phyloP scores from a whole-genome alignment of 2,888 invertebrate species.

The Lepidochrysops patricia region DNA sequence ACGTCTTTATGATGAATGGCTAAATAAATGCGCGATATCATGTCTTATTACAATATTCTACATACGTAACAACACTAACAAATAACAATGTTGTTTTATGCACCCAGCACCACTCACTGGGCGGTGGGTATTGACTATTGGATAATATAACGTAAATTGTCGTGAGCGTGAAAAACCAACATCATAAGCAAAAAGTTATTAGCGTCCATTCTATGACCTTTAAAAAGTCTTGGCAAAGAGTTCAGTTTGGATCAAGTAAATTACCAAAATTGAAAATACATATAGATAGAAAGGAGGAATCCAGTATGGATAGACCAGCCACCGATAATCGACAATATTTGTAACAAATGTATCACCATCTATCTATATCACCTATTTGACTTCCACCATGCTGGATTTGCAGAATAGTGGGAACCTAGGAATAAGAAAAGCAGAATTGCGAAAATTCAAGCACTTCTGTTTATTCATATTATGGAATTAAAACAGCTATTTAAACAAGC shows the following conservation, averaged over 20 bases:
- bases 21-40: neutral
- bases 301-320: too few relatives aligned
- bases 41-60: neutral
- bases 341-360: too few relatives aligned
- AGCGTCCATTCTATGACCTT: neutral
- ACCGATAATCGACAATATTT: too few relatives aligned
- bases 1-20: neutral
- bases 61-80: neutral
- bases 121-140: neutral
- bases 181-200: neutral
- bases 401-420: too few relatives aligned
- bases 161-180: constrained; percentile 2
- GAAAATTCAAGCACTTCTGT: too few relatives aligned
- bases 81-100: neutral
- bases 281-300: too few relatives aligned
- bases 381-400: too few relatives aligned
- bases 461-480: too few relatives aligned
- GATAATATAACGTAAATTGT: neutral
- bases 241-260: too few relatives aligned
- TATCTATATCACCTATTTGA: too few relatives aligned
- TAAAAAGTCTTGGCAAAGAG: neutral
- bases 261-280: too few relatives aligned
- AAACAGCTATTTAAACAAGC: neutral
- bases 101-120: neutral
- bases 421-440: too few relatives aligned